Conservation (phyloP, 1,140 invertebrate species). For the Lucilia cuprina region DNA sequence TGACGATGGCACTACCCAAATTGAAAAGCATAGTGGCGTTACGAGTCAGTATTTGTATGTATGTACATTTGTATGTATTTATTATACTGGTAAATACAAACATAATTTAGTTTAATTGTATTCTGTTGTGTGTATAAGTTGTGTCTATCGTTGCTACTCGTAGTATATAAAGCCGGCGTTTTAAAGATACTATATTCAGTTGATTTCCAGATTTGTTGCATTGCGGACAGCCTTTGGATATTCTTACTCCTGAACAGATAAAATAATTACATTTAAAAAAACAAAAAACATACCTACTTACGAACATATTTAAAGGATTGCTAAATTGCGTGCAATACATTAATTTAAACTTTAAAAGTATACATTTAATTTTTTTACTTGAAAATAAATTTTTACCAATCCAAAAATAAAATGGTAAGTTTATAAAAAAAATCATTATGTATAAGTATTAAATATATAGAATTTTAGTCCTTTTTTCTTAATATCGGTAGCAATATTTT, state of each 20-base stretch:
- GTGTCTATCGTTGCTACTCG: neutral
- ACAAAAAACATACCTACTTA: neutral
- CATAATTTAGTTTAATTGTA: too few species aligned
- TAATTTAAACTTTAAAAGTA: neutral
- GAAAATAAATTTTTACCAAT: neutral
- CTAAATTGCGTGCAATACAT: neutral
- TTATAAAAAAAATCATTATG: too few species aligned
- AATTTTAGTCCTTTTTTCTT: neutral
- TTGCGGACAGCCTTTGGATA: constrained; percentile 7
- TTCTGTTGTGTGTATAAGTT: too few species aligned
- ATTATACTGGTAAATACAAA: too few species aligned
- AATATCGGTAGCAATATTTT: neutral
- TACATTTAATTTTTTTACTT: neutral
- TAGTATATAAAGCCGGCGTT: neutral
- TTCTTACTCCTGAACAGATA: neutral
- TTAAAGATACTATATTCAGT: neutral
- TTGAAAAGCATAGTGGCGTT: too few species aligned
- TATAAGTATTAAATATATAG: too few species aligned
- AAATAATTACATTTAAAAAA: neutral
- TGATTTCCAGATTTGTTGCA: constrained; percentile 27
- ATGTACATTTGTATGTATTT: too few species aligned
- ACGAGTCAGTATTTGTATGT: too few species aligned
- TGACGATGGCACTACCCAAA: too few species aligned
- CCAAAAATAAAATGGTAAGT: neutral
- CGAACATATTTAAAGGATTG: neutral